Base-by-base conservation (phyloP, 2,888 invertebrate species). In the Oxystoma pomonae region DNA sequence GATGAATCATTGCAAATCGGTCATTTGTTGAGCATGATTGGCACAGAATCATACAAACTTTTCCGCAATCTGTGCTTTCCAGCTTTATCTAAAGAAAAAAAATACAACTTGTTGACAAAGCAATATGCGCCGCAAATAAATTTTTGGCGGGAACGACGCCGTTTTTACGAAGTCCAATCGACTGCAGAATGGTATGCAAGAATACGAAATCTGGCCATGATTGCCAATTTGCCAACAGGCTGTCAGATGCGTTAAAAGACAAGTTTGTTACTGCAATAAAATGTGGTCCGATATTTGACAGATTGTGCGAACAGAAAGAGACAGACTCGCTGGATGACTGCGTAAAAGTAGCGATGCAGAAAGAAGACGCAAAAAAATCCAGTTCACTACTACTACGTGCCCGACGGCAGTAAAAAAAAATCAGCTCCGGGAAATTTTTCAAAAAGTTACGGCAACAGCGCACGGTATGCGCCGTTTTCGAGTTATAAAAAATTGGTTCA, bases 241-340 rank as follows among this genome's bases (percentile, higher is more conserved):
- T 35, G 35, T 7, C 35, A 35, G 12, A 35, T 7, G 12, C 35
- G 12, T 12, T 35, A 35, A 35, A 35, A 35, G 35, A 35, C 35
- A 35, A 12, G 35, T 35, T 35, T 12, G 35, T 35, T 7, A 35
- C 35, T 7, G 35, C 5, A 12, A 12, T 35, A 35, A 35, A 35
- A 12, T 35, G 35, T 57, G 60, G 60, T 2, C 52, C 49, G 35
- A 16, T 35, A 7, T 55, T 22, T 2, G 50, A 56, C 35, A 19
- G 49, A 55, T 2, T 55, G n/a, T 56, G 60, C 22, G 60, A 60
- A 7, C 35, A 55, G 16, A 16, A 17, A 17, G 60, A 55, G 17
- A 22, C 17, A 2, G 1, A 55, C n/a, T 16, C 52, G 2, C 17
- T 60, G 49, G 22, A 50, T 9, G 35, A 56, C 19, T 60, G 55